Percentiles rank a stretch among this genome's conserved stretches.
Evolutionary conservation across 92 coral and sea anemone species (phyloP).

Genomic region (Galaxea fascicularis): DNA sequence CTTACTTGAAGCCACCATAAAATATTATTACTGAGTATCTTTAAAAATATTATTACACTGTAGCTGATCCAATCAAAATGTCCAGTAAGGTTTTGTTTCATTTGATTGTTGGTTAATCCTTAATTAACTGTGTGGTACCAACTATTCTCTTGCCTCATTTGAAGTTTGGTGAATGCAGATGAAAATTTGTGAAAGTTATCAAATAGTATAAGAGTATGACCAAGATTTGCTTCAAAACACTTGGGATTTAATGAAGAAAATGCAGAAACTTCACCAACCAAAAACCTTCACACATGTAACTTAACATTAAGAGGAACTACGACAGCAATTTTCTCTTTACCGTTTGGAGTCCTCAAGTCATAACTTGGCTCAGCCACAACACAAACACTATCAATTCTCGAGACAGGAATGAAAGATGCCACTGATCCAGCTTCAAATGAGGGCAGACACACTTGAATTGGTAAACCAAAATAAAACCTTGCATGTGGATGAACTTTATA

Average conservation of each 20-base stretch:
- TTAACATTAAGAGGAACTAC: conserved; percentile 40
- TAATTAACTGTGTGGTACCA: no score
- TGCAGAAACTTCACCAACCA: background rate
- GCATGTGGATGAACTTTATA: conserved; percentile 39
- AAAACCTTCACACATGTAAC: conserved; percentile 16
- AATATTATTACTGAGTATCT: no score
- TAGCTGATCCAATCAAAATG: no score
- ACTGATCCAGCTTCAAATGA: conserved; percentile 34
- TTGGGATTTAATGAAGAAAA: background rate
- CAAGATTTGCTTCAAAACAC: background rate
- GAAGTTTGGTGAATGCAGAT: no score
- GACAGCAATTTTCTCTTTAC: conserved; percentile 32
- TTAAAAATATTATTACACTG: no score
- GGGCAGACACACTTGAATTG: conserved; percentile 46
- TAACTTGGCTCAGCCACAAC: conserved; percentile 26
- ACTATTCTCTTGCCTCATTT: no score
- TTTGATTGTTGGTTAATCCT: no score
- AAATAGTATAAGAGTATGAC: background rate
- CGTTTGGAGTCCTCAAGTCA: conserved; percentile 14
- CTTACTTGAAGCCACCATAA: no score
- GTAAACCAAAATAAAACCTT: conserved; percentile 42
- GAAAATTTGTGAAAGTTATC: background rate
- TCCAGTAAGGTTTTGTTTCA: no score
- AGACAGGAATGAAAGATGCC: conserved; percentile 20
- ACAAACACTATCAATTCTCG: conserved; percentile 37